A percentile compares a stretch with the other conserved stretches of the same genome.
Evolutionary conservation across 1,140 invertebrate genomes (phyloP).

Genomic region (Uloborus diversus): DNA sequence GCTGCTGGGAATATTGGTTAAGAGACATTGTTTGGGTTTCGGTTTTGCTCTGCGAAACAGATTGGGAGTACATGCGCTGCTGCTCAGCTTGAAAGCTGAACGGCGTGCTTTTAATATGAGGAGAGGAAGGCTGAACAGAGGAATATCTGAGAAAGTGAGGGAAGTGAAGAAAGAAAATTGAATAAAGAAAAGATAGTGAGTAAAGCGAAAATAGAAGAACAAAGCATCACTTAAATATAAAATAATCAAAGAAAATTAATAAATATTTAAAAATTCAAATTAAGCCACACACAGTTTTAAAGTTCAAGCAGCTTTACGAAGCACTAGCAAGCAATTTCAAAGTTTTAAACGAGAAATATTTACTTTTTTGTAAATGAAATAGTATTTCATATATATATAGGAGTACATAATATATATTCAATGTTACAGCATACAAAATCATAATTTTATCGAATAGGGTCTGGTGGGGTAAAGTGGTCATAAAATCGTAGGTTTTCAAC

Average conservation of each 20-base stretch:
- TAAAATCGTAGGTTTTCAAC: too few relatives aligned
- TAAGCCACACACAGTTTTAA: too few relatives aligned
- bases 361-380: too few relatives aligned
- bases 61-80: slow-evolving; percentile 19
- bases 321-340: too few relatives aligned
- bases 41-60: not conserved
- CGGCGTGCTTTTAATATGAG: slow-evolving; percentile 11
- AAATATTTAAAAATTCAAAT: too few relatives aligned
- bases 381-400: too few relatives aligned
- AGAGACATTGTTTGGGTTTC: slow-evolving; percentile 57
- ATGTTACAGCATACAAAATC: too few relatives aligned
- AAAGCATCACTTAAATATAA: not conserved
- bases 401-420: too few relatives aligned
- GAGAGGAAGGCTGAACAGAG: slow-evolving; percentile 25
- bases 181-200: not conserved
- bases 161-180: slow-evolving; percentile 2
- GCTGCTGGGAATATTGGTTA: slow-evolving; percentile 63
- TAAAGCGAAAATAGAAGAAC: slow-evolving; percentile 19
- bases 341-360: too few relatives aligned
- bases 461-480: too few relatives aligned
- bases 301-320: too few relatives aligned
- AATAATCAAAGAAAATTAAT: not conserved
- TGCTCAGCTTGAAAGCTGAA: slow-evolving; percentile 31
- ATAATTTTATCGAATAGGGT: too few relatives aligned
- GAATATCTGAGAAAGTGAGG: not conserved